phyloP scores from a whole-genome alignment of 2,797 vertebrate species.

The Molothrus aeneus region DNA sequence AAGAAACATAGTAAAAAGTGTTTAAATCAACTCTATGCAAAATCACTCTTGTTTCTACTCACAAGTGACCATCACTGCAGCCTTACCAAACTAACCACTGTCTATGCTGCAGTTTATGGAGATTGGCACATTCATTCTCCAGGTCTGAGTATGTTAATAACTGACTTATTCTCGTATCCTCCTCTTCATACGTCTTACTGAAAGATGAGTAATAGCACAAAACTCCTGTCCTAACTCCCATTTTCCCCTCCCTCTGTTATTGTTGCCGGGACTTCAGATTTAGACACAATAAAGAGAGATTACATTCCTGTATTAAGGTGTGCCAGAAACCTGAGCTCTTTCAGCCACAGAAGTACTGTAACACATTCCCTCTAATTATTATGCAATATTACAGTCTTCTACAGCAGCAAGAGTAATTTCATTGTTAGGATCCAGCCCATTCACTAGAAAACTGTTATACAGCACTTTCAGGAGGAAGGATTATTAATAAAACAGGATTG shows the following conservation, averaged over 20 bases:
- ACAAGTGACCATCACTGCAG: not conserved
- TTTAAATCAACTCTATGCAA: not conserved
- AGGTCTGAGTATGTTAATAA: slow-evolving; percentile 45
- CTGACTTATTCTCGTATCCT: slow-evolving; percentile 48
- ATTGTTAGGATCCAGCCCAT: slow-evolving; percentile 10
- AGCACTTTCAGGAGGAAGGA: not conserved
- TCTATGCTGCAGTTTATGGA: not conserved
- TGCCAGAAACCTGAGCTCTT: slow-evolving; percentile 70
- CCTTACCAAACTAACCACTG: not conserved
- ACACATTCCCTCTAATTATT: slow-evolving; percentile 49
- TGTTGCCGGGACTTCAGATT: slow-evolving; percentile 38
- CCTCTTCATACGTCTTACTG: slow-evolving; percentile 5
- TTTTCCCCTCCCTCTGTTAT: slow-evolving; percentile 31
- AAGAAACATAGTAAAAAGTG: not conserved
- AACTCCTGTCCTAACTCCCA: not conserved
- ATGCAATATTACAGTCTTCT: slow-evolving; percentile 27
- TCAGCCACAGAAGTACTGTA: slow-evolving; percentile 18
- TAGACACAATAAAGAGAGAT: slow-evolving; percentile 69
- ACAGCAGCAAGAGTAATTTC: slow-evolving; percentile 17
- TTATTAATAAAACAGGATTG: not conserved
- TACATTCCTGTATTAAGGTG: slow-evolving; percentile 74
- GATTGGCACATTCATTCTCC: slow-evolving; percentile 4
- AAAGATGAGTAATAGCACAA: slow-evolving; percentile 68
- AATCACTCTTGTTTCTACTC: not conserved
- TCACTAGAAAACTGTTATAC: slow-evolving; percentile 4